Evolutionary conservation across 2,888 invertebrate genomes (phyloP).

Genomic region (Amitus sp.): DNA sequence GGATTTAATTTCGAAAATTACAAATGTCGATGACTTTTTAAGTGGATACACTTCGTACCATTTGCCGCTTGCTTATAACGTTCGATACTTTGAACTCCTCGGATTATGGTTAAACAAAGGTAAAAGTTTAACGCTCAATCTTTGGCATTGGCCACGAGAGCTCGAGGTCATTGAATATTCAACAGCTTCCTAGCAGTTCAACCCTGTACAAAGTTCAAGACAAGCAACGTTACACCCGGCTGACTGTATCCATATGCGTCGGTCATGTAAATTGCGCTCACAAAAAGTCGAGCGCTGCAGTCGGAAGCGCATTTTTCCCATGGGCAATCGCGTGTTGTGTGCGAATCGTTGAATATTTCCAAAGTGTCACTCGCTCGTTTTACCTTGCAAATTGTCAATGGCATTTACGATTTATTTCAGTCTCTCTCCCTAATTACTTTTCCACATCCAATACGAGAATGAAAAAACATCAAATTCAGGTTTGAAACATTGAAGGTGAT

Average conservation of each 20-base stretch:
- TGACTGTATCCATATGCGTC: slow-evolving; percentile 17
- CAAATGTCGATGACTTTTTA: background rate
- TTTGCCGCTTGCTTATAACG: background rate
- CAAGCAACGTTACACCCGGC: slow-evolving; percentile 29
- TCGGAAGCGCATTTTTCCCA: slow-evolving; percentile 12
- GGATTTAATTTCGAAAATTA: too few relatives aligned
- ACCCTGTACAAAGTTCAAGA: slow-evolving; percentile 34
- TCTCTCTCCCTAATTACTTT: too few relatives aligned
- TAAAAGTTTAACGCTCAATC: slow-evolving; percentile 41
- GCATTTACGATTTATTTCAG: too few relatives aligned
- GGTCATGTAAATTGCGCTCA: slow-evolving; percentile 33
- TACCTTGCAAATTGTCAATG: background rate
- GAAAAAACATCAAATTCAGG: too few relatives aligned
- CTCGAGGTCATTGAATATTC: slow-evolving; percentile 39
- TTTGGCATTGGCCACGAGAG: slow-evolving; percentile 37
- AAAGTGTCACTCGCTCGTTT: too few relatives aligned
- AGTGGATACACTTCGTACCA: background rate
- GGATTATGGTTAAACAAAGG: slow-evolving; percentile 39
- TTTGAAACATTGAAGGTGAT: too few relatives aligned
- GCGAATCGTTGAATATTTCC: slow-evolving; percentile 22
- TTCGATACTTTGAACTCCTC: slow-evolving; percentile 34
- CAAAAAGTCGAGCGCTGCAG: slow-evolving; percentile 26
- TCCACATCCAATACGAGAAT: too few relatives aligned
- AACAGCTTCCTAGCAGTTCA: slow-evolving; percentile 29
- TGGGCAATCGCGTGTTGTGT: background rate